These are phyloP conservation scores for Drosophila bunnanda DNA, from an alignment of 2,888 invertebrate genomes.

Conservation along the genomic window DNA sequence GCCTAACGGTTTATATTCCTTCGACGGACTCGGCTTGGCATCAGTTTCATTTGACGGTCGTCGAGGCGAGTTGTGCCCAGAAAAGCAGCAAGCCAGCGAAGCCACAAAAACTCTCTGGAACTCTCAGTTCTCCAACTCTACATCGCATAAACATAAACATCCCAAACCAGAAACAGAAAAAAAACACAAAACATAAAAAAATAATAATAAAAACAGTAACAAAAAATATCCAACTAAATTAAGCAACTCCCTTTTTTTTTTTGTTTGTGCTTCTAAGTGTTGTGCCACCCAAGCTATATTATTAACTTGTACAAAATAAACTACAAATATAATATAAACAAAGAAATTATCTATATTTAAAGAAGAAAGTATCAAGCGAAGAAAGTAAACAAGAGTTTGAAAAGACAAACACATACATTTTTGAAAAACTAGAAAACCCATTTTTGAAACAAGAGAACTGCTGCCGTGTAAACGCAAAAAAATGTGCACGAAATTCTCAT, in stretches of 20 bases:
- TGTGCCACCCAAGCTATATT: slow-evolving; percentile 26
- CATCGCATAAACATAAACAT: slow-evolving; percentile 22
- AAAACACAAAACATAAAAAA: not conserved
- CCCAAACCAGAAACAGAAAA: not conserved
- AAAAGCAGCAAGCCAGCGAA: slow-evolving; percentile 22
- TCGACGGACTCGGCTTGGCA: slow-evolving; percentile 49
- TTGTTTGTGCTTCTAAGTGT: slow-evolving; percentile 39
- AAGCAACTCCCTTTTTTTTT: slow-evolving; percentile 32
- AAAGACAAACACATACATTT: slow-evolving; percentile 4
- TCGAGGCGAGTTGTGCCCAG: slow-evolving; percentile 60
- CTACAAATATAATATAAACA: slow-evolving; percentile 3
- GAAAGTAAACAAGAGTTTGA: not conserved
- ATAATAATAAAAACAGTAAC: not conserved
- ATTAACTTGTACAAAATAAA: slow-evolving; percentile 28
- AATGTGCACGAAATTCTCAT: slow-evolving; percentile 78
- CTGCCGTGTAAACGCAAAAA: slow-evolving; percentile 50
- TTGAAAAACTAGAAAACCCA: slow-evolving; percentile 5
- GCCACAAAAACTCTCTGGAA: slow-evolving; percentile 34
- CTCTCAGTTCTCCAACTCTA: slow-evolving; percentile 24
- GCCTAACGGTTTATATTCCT: slow-evolving; percentile 63
- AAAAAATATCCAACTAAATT: not conserved
- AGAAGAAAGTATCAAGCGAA: not conserved
- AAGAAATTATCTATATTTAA: not conserved
- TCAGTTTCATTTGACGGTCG: slow-evolving; percentile 78
- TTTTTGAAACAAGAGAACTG: slow-evolving; percentile 5